A percentile compares a stretch with the other conserved stretches of the same genome.
Evolutionary conservation across 1,140 invertebrate species (phyloP).

Genomic region (Branchinecta lynchi): DNA sequence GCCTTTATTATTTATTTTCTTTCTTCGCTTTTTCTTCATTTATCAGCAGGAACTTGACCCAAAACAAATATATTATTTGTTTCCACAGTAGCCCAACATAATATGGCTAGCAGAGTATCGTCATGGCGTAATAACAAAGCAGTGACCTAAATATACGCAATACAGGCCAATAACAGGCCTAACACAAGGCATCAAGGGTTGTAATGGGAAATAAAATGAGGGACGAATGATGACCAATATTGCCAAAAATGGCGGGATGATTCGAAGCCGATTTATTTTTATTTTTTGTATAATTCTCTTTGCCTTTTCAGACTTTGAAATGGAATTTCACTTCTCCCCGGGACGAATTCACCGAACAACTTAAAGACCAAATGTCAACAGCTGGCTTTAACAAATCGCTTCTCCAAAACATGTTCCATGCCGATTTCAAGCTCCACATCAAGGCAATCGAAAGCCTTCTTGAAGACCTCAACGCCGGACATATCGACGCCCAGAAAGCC

Average conservation of each 20-base stretch:
- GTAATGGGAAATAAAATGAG: too few relatives aligned
- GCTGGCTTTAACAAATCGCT: slow-evolving; percentile 72
- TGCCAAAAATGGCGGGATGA: not conserved
- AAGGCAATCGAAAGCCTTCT: slow-evolving; percentile 82
- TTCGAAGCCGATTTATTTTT: not conserved
- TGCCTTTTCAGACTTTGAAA: slow-evolving; percentile 45
- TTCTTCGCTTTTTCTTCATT: too few relatives aligned
- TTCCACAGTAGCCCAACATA: too few relatives aligned
- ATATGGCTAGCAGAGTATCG: too few relatives aligned
- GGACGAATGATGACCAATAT: too few relatives aligned
- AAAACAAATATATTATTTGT: too few relatives aligned
- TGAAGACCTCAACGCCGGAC: slow-evolving; percentile 45
- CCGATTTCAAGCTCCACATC: slow-evolving; percentile 89
- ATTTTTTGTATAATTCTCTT: not conserved
- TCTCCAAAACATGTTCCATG: slow-evolving; percentile 80
- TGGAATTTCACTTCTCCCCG: slow-evolving; percentile 91
- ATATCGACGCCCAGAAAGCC: slow-evolving; percentile 58
- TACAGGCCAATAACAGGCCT: too few relatives aligned
- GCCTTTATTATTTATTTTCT: too few relatives aligned
- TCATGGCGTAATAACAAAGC: too few relatives aligned
- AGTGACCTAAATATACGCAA: too few relatives aligned
- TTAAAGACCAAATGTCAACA: slow-evolving; percentile 76
- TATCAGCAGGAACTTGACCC: too few relatives aligned
- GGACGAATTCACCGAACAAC: slow-evolving; percentile 79
- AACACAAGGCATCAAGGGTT: too few relatives aligned